Evolutionary conservation across 1,140 invertebrate genomes (phyloP).

Genomic region (Spodoptera litura): DNA sequence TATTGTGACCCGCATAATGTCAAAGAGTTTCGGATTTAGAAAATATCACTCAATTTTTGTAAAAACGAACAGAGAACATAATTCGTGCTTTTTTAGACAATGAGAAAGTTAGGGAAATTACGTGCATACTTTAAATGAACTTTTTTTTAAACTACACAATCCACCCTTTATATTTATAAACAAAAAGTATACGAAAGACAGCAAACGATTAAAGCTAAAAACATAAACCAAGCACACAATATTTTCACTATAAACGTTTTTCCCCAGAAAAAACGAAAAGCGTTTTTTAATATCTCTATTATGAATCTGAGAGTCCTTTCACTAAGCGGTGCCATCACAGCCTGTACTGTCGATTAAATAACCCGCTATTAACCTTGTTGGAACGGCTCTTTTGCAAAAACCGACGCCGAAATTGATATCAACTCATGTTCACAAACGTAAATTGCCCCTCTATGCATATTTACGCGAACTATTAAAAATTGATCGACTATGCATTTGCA

Average conservation of each 20-base stretch:
- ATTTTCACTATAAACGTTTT: slow-evolving; percentile 20
- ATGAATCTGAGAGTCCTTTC: slow-evolving; percentile 42
- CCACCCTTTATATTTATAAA: background rate
- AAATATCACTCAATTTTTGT: background rate
- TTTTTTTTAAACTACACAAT: background rate
- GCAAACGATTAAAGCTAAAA: slow-evolving; percentile 15
- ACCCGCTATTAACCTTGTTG: slow-evolving; percentile 58
- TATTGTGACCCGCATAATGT: slow-evolving; percentile 15
- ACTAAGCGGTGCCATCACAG: slow-evolving; percentile 32
- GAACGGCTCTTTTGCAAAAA: slow-evolving; percentile 62
- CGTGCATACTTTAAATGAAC: background rate
- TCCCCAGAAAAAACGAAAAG: slow-evolving; percentile 39
- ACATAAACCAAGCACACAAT: slow-evolving; percentile 23
- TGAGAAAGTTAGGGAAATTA: no score
- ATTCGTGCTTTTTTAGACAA: background rate
- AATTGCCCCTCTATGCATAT: slow-evolving; percentile 66
- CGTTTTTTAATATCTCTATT: slow-evolving; percentile 43
- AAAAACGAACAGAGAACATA: background rate
- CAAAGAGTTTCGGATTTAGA: background rate
- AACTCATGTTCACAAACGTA: slow-evolving; percentile 63
- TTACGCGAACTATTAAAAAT: slow-evolving; percentile 65
- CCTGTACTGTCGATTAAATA: slow-evolving; percentile 48
- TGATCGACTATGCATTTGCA: slow-evolving; percentile 58
- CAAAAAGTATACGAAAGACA: slow-evolving; percentile 13
- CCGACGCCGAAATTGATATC: slow-evolving; percentile 63